Percentiles rank a stretch among this genome's conserved stretches.
Evolutionary conservation across 2,888 invertebrate genomes (phyloP).

Genomic region (Thalpophila matura): DNA sequence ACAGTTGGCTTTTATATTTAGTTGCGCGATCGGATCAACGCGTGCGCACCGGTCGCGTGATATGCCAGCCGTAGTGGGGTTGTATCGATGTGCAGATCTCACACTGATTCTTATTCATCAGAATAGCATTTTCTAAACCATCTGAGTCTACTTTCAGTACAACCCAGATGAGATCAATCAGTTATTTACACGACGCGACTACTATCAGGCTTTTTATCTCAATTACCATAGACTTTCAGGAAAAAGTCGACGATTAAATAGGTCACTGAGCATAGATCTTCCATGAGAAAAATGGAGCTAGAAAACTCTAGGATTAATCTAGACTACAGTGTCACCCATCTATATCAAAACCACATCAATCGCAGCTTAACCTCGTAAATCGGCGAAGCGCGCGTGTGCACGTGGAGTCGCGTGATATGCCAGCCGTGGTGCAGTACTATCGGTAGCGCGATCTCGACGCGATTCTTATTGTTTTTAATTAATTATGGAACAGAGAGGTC

Average conservation of each 20-base stretch:
- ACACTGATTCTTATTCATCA: slow-evolving; percentile 66
- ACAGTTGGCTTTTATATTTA: slow-evolving; percentile 59
- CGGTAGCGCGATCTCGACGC: slow-evolving; percentile 69
- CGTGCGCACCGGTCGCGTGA: slow-evolving; percentile 75
- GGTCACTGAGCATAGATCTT: too few species aligned
- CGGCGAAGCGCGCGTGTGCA: slow-evolving; percentile 20
- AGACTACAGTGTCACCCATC: slow-evolving; percentile 18
- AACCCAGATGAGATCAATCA: not conserved
- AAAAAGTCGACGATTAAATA: too few species aligned
- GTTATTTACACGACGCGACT: not conserved
- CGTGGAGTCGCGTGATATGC: slow-evolving; percentile 64
- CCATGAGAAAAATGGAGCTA: too few species aligned
- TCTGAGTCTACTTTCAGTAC: not conserved
- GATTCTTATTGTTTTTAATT: slow-evolving; percentile 77
- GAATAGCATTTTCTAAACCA: not conserved
- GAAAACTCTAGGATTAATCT: not conserved
- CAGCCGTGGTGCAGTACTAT: slow-evolving; percentile 62
- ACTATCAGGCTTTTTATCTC: too few species aligned
- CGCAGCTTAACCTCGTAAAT: slow-evolving; percentile 15
- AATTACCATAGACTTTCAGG: too few species aligned
- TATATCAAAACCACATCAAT: not conserved
- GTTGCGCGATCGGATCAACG: slow-evolving; percentile 60
- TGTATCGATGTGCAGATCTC: slow-evolving; percentile 71
- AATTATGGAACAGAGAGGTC: slow-evolving; percentile 61
- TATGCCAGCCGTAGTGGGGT: slow-evolving; percentile 61